Conservation (phyloP, 1,140 invertebrate species). For the Drosophila nikananu region DNA sequence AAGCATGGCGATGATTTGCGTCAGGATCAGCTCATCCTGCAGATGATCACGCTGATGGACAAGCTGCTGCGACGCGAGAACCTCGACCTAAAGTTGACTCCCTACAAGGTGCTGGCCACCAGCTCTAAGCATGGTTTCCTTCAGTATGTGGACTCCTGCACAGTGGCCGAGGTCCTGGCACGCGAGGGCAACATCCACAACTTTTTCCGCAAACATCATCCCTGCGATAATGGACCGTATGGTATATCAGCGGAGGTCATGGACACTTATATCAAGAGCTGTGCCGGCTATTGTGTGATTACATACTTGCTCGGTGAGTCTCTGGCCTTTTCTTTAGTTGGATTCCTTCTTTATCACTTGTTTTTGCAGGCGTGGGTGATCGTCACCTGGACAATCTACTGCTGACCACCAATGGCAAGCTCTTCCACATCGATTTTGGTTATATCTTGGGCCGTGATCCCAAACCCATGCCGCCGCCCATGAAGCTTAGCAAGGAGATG, state of each 20-base stretch:
- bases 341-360: not conserved
- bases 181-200: slow-evolving; percentile 95
- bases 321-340: fast-evolving
- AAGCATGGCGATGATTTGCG: slow-evolving; percentile 99
- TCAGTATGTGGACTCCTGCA: slow-evolving; percentile 97
- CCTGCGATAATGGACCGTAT: slow-evolving; percentile 94
- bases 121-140: slow-evolving; percentile 98
- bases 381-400: slow-evolving; percentile 99
- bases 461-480: slow-evolving; percentile 98
- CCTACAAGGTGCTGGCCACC: slow-evolving; percentile 96
- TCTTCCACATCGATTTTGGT: slow-evolving; percentile 99
- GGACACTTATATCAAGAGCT: slow-evolving; percentile 99
- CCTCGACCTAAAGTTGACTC: slow-evolving; percentile 97
- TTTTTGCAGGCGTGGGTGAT: slow-evolving; percentile 94
- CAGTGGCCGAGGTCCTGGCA: slow-evolving; percentile 95
- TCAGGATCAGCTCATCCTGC: slow-evolving; percentile 98
- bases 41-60: slow-evolving; percentile 99
- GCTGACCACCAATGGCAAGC: slow-evolving; percentile 94
- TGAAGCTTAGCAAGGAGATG: slow-evolving; percentile 99
- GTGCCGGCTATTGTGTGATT: slow-evolving; percentile 99
- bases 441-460: slow-evolving; percentile 99
- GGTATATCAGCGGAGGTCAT: slow-evolving; percentile 97
- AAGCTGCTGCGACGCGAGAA: slow-evolving; percentile 96
- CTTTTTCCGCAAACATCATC: slow-evolving; percentile 96
- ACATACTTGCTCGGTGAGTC: slow-evolving; percentile 94